phyloP scores from a whole-genome alignment of 2,113 vertebrate genomes.

The Strix aluco region DNA sequence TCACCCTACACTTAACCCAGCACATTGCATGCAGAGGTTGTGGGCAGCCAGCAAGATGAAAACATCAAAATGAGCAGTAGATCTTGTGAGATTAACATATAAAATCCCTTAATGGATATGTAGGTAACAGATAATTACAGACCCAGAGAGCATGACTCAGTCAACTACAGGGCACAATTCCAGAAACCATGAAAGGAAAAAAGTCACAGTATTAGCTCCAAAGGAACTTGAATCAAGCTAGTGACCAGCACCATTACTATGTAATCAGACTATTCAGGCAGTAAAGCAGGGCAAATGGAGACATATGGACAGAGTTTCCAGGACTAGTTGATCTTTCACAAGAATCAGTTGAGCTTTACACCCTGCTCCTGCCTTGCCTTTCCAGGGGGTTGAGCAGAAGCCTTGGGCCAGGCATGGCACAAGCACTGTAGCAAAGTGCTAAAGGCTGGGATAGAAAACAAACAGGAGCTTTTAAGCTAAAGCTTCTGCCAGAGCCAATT shows the following conservation, averaged over 20 bases:
- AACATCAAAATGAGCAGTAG: not conserved
- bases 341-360: not conserved
- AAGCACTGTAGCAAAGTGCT: not conserved
- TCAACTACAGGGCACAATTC: not conserved
- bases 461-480: not conserved
- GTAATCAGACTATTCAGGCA: not conserved
- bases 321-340: not conserved
- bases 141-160: not conserved
- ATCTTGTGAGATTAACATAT: not conserved
- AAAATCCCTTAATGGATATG: slow-evolving; percentile 3
- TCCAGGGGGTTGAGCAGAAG: not conserved
- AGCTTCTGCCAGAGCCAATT: slow-evolving; percentile 9
- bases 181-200: not conserved
- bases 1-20: not conserved
- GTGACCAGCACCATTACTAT: not conserved
- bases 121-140: not conserved
- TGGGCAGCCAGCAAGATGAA: not conserved
- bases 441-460: not conserved
- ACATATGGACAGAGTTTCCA: not conserved
- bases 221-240: not conserved
- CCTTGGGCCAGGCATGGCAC: not conserved
- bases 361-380: not conserved
- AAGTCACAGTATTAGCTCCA: not conserved
- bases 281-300: not conserved
- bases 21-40: not conserved